Conservation (phyloP, 2,797 vertebrate genomes). For the Meda fulgida region DNA sequence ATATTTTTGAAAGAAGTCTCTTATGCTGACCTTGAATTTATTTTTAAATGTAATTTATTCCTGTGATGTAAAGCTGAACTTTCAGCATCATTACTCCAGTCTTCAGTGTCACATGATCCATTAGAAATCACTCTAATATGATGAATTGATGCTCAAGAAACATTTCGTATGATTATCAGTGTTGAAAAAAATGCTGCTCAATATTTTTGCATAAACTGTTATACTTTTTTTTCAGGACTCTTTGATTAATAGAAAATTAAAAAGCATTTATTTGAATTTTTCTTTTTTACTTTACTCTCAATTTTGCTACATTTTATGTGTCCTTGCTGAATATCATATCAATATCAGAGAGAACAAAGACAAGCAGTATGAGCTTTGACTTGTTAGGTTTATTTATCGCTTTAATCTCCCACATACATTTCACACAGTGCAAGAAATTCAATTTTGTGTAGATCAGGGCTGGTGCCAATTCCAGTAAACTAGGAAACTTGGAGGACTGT, state of each 20-base stretch:
- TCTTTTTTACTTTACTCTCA: neutral
- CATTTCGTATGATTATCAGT: too few relatives aligned
- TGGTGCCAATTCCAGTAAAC: neutral
- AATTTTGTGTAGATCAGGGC: neutral
- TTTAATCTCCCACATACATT: constrained; percentile 37
- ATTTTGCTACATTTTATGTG: neutral
- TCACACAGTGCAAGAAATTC: constrained; percentile 24
- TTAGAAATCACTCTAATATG: too few relatives aligned
- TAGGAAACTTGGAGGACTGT: neutral
- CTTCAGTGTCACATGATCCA: too few relatives aligned
- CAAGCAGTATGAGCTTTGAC: neutral
- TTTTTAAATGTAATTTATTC: too few relatives aligned
- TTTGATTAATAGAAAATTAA: neutral
- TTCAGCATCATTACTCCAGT: too few relatives aligned
- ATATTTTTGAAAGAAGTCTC: too few relatives aligned
- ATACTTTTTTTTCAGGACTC: too few relatives aligned
- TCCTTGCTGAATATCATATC: neutral
- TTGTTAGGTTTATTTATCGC: constrained; percentile 36
- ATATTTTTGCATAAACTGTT: too few relatives aligned
- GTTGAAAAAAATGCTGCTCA: neutral
- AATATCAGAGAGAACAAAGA: neutral
- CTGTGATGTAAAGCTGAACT: too few relatives aligned
- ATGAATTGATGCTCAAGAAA: too few relatives aligned
- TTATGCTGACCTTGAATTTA: too few relatives aligned
- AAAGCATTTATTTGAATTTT: neutral